A percentile compares a stretch with the other conserved stretches of the same genome.
Evolutionary conservation across 2,797 vertebrate genomes (phyloP).

Genomic region (Gastrophryne carolinensis): DNA sequence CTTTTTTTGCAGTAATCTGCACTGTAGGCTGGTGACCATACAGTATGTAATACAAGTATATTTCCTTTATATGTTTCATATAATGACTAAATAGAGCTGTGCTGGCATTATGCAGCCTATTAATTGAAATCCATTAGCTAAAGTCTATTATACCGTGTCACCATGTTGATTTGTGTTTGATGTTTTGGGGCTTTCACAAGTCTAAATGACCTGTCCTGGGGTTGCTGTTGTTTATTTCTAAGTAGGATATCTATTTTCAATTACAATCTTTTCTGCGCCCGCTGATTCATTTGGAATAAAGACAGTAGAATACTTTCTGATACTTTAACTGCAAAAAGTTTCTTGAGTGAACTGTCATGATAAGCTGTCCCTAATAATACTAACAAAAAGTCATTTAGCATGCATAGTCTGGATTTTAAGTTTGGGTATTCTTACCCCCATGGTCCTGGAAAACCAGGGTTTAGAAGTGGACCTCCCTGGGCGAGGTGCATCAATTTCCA

Average conservation of each 20-base stretch:
- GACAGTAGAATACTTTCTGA: background rate
- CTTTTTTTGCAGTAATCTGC: background rate
- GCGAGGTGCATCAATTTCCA: too few relatives aligned
- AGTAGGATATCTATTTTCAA: background rate
- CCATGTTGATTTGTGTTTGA: background rate
- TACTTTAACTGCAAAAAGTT: too few relatives aligned
- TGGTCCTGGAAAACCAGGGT: too few relatives aligned
- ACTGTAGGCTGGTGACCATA: background rate
- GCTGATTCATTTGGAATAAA: background rate
- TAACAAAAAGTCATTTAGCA: too few relatives aligned
- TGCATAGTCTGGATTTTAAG: too few relatives aligned
- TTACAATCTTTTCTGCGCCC: background rate
- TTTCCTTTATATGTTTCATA: background rate
- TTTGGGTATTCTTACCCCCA: too few relatives aligned
- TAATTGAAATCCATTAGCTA: background rate
- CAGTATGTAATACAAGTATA: slow-evolving; percentile 20
- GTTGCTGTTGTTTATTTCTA: background rate
- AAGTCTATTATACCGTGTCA: background rate
- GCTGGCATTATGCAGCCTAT: background rate
- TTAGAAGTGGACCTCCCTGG: too few relatives aligned
- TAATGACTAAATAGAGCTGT: background rate
- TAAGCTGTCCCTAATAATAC: too few relatives aligned
- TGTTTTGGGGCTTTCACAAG: background rate
- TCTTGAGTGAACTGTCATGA: too few relatives aligned
- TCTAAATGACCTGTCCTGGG: background rate